Evolutionary conservation across 2,797 vertebrate species (phyloP).

Genomic region (Lithobates pipiens): DNA sequence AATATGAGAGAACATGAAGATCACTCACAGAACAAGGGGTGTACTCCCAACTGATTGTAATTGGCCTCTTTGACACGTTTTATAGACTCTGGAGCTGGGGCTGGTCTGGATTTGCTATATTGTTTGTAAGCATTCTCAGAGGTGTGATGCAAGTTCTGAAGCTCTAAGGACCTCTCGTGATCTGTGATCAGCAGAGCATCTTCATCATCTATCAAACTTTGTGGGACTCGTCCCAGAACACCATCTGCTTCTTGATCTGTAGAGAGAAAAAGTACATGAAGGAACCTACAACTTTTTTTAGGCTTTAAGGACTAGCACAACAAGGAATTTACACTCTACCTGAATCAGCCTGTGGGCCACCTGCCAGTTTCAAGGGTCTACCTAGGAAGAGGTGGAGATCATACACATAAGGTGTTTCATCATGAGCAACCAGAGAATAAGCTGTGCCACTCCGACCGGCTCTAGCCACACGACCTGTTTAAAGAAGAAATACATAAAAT

Average conservation of each 20-base stretch:
- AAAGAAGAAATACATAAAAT: not conserved
- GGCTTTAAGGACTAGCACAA: not conserved
- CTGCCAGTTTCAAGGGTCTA: slow-evolving; percentile 78
- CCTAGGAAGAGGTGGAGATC: slow-evolving; percentile 96
- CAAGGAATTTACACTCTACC: not conserved
- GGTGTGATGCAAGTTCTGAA: slow-evolving; percentile 80
- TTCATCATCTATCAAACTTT: slow-evolving; percentile 90
- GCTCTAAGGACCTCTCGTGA: slow-evolving; percentile 83
- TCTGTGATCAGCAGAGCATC: slow-evolving; percentile 79
- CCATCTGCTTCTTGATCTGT: slow-evolving; percentile 73
- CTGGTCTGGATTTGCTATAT: slow-evolving; percentile 89
- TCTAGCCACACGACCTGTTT: slow-evolving; percentile 89
- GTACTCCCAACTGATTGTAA: slow-evolving; percentile 82
- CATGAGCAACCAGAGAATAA: slow-evolving; percentile 88
- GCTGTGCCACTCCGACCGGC: slow-evolving; percentile 89
- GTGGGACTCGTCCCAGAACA: slow-evolving; percentile 89
- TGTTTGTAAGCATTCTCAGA: slow-evolving; percentile 93
- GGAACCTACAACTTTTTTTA: not conserved
- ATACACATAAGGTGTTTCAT: slow-evolving; percentile 89
- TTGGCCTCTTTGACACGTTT: slow-evolving; percentile 88
- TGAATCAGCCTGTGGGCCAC: slow-evolving; percentile 62
- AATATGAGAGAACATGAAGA: not conserved
- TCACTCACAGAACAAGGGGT: slow-evolving; percentile 88
- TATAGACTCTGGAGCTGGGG: slow-evolving; percentile 89
- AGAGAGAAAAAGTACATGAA: not conserved